Base-by-base conservation (phyloP, 2,113 vertebrate species). In the Atractosteus spatula region DNA sequence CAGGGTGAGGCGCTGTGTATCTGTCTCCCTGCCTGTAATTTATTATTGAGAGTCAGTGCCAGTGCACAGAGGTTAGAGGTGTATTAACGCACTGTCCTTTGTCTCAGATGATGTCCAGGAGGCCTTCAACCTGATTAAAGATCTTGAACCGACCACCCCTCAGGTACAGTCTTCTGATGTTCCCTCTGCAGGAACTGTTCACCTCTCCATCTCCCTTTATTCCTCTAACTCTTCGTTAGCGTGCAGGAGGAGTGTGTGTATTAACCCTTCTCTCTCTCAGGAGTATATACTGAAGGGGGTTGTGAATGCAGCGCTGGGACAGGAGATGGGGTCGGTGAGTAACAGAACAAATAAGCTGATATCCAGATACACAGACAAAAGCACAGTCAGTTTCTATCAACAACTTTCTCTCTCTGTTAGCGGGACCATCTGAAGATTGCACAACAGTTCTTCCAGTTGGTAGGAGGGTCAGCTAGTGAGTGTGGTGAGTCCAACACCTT, bases 231-330 rank as follows among this genome's bases (percentile, higher is more conserved):
- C 29, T 72, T 74, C 55, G 41, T 68, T 54, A 41, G 47, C 2
- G 66, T 54, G 54, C 8, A 11, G 17, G 3, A n/a, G 41, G 7
- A 42, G 16, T 47, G 55, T 16, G 29, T 70, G 16, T 51, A 51
- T 51, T 51, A 41, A 73, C 8, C 54, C 56, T 2, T 63, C 55
- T 64, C 42, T 51, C 79, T 70, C 69, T 6, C 72, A 99, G 97
- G 97, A 98, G 71, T 98, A 98, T 61, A 96, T 99, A 72, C 93
- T 99, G 74, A 99, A 98, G 81, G 97, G 96, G 66, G 97, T 99
- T 65, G 97, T 99, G 66, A 97, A 98, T 78, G 97, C 96, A 42
- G 94, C 96, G 3, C 79, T 98, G 41, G 97, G 97, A 76, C 97
- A 98, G 85, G 95, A 98, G 86, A 90, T 94, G 69, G 94, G 93